Conservation (phyloP, 2,797 vertebrate species). For the Sphenopsis melanotis region DNA sequence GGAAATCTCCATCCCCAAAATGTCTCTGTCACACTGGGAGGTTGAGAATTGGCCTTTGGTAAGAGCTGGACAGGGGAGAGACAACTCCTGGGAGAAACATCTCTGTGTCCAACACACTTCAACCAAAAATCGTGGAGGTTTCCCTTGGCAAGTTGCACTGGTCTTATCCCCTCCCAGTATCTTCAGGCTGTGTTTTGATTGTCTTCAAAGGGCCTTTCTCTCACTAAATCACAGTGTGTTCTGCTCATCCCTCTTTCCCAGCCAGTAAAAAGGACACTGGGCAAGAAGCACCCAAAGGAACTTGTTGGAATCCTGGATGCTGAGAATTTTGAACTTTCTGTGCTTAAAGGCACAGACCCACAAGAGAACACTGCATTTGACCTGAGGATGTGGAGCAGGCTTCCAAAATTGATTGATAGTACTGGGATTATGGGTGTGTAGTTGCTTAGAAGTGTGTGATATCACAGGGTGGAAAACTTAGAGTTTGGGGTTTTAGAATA, state of each 20-base stretch:
- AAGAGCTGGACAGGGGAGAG: not conserved
- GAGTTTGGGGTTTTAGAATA: no score
- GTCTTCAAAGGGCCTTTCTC: not conserved
- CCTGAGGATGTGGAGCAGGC: no score
- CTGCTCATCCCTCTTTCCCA: not conserved
- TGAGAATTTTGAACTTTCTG: no score
- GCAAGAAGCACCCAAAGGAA: not conserved
- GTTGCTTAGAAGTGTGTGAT: no score
- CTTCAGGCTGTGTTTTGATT: not conserved
- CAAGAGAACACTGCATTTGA: no score
- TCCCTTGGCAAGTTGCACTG: not conserved
- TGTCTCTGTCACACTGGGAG: not conserved
- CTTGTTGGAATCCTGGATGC: no score
- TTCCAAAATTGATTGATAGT: no score
- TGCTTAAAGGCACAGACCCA: no score
- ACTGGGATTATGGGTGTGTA: no score
- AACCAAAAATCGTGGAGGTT: not conserved
- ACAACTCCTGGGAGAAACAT: not conserved
- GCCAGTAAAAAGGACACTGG: not conserved
- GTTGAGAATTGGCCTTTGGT: not conserved
- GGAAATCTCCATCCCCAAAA: not conserved
- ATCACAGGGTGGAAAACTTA: no score
- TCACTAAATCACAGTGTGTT: not conserved
- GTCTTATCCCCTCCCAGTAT: not conserved
- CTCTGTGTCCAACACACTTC: not conserved